Percentiles rank a stretch among this genome's conserved stretches.
Conservation (phyloP, 2,113 vertebrate genomes). For the Acanthisitta chloris region DNA sequence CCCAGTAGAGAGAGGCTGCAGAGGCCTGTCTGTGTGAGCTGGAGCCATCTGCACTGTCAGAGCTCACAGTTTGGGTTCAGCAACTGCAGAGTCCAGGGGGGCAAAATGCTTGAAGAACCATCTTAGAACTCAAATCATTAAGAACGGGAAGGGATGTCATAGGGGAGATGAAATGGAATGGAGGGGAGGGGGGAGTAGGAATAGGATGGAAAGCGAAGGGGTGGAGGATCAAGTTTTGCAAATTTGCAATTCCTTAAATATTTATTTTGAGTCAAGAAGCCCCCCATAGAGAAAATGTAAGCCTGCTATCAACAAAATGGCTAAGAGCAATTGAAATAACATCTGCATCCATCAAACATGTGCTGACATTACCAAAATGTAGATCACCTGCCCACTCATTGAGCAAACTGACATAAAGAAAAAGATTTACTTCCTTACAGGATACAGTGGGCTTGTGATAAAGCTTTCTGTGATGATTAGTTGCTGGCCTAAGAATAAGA, state of each 20-base stretch:
- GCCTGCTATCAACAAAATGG: background rate
- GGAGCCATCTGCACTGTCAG: rapidly evolving
- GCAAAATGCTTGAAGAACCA: background rate
- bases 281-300: background rate
- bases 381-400: background rate
- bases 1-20: background rate
- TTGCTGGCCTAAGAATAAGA: background rate
- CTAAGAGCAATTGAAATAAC: background rate
- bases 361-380: background rate
- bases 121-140: background rate
- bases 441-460: background rate
- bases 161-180: background rate
- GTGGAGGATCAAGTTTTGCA: background rate
- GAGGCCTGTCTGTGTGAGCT: background rate
- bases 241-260: background rate
- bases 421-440: background rate
- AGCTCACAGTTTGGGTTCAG: background rate
- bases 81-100: background rate
- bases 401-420: background rate
- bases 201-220: background rate
- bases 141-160: background rate
- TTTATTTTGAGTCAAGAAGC: background rate
- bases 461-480: background rate
- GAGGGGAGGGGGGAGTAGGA: background rate
- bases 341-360: background rate